Evolutionary conservation across 2,888 invertebrate genomes (phyloP).

Genomic region (Augochlorella aurata): DNA sequence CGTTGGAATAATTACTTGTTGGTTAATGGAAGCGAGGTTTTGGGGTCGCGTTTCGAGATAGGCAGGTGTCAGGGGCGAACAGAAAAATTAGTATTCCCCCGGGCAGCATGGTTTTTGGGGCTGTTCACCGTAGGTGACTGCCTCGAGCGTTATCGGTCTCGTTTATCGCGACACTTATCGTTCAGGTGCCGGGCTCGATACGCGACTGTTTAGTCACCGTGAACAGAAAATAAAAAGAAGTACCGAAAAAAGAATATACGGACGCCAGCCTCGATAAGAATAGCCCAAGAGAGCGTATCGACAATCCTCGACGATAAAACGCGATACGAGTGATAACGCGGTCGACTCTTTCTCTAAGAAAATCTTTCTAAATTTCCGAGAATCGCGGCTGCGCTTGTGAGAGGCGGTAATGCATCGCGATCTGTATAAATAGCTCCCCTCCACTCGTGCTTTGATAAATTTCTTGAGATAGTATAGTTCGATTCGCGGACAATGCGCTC

Average conservation of each 20-base stretch:
- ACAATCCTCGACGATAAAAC: slow-evolving; percentile 38
- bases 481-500: no score
- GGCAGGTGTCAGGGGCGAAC: slow-evolving; percentile 25
- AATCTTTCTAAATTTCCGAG: slow-evolving; percentile 47
- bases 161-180: slow-evolving; percentile 58
- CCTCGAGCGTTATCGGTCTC: slow-evolving; percentile 37
- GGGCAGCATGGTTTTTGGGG: slow-evolving; percentile 37
- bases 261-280: slow-evolving; percentile 51
- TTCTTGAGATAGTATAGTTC: no score
- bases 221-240: slow-evolving; percentile 41
- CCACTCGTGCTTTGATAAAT: no score
- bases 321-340: slow-evolving; percentile 43
- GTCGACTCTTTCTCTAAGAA: slow-evolving; percentile 29
- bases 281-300: slow-evolving; percentile 35
- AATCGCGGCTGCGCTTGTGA: slow-evolving; percentile 3
- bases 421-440: no score
- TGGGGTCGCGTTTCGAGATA: background rate
- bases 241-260: slow-evolving; percentile 11
- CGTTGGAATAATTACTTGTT: slow-evolving; percentile 5
- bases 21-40: background rate
- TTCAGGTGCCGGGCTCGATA: slow-evolving; percentile 58
- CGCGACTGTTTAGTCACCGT: slow-evolving; percentile 56
- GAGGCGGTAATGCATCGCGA: slow-evolving; percentile 3
- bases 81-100: slow-evolving; percentile 37
- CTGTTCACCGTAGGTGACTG: slow-evolving; percentile 28